Conservation (phyloP, 2,888 invertebrate genomes). For the Odontocerum albicorne region DNA sequence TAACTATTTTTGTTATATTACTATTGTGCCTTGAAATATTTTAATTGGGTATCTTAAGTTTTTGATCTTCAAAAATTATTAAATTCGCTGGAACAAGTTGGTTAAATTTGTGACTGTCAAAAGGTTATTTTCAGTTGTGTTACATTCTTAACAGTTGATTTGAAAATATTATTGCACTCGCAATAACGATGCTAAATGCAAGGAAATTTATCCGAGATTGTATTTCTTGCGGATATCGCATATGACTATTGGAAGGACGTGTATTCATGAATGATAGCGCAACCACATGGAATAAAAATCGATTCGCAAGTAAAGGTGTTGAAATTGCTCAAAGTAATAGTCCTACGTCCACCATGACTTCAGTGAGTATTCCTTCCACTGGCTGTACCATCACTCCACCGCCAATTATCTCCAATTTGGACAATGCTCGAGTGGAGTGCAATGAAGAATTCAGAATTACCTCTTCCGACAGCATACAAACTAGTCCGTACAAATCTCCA, state of each 20-base stretch:
- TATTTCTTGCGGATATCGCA: slow-evolving; percentile 13
- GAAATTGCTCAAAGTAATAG: not conserved
- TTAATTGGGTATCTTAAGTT: no score
- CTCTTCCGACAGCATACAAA: not conserved
- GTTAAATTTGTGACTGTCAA: no score
- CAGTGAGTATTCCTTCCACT: not conserved
- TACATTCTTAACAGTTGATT: no score
- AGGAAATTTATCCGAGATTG: no score
- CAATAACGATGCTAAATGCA: no score
- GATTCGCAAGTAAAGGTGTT: not conserved
- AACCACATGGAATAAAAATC: not conserved
- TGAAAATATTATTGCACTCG: no score
- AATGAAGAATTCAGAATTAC: not conserved
- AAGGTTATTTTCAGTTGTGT: no score
- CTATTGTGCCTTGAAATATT: no score
- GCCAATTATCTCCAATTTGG: not conserved
- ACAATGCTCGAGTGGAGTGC: not conserved
- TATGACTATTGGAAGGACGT: slow-evolving; percentile 28
- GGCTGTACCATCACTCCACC: not conserved
- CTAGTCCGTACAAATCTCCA: not conserved
- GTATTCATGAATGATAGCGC: slow-evolving; percentile 25
- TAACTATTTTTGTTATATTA: no score
- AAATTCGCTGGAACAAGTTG: no score
- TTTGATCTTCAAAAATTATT: no score
- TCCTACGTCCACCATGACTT: not conserved